Evolutionary conservation across 2,797 vertebrate genomes (phyloP).

Genomic region (Enteromius radiatus): DNA sequence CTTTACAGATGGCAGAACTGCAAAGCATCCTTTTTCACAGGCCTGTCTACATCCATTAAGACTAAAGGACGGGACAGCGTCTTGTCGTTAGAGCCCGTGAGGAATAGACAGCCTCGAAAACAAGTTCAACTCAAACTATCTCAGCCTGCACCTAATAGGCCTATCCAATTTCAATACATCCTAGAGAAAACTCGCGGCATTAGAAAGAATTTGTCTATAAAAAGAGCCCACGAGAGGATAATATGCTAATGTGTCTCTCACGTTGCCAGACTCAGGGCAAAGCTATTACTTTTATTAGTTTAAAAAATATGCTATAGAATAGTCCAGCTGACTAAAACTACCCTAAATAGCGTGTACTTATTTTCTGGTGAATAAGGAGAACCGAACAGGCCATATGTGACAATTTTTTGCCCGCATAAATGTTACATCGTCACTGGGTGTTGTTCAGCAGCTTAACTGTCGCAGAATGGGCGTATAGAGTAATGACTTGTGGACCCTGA

Average conservation of each 20-base stretch:
- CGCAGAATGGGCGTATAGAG: background rate
- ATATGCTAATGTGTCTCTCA: constrained; percentile 14
- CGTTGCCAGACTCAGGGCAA: background rate
- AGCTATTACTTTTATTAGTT: constrained; percentile 27
- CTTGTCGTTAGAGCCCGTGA: constrained; percentile 9
- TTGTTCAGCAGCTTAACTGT: constrained; percentile 23
- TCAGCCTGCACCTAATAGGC: constrained; percentile 23
- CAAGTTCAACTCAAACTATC: constrained; percentile 33
- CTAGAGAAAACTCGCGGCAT: constrained; percentile 5
- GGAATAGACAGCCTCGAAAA: constrained; percentile 25
- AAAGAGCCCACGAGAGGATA: background rate
- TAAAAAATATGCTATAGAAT: background rate
- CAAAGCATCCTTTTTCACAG: constrained; percentile 35
- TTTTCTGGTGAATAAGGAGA: constrained; percentile 2
- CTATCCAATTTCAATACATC: constrained; percentile 30
- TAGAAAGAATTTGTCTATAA: constrained; percentile 23
- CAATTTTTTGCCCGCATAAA: background rate
- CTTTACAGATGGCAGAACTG: constrained; percentile 25
- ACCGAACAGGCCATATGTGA: background rate
- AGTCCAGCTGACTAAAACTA: background rate
- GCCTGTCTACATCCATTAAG: constrained; percentile 41
- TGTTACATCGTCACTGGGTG: constrained; percentile 25
- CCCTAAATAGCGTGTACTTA: background rate
- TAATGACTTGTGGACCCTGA: constrained; percentile 37
- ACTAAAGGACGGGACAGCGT: constrained; percentile 24